Evolutionary conservation across 2,797 vertebrate species (phyloP).

Genomic region (Pantherophis vulpinus): DNA sequence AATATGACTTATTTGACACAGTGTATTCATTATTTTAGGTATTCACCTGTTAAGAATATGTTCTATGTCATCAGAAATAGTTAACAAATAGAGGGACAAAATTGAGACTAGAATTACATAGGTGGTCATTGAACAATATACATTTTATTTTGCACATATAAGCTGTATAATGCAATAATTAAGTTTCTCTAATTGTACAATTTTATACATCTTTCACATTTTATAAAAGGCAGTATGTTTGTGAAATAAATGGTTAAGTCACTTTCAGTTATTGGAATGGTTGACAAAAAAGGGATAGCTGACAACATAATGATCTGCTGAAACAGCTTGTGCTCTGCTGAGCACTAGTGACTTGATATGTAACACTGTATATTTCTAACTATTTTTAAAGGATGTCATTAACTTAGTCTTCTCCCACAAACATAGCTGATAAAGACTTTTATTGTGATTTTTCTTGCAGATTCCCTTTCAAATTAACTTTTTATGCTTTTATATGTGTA

Average conservation of each 20-base stretch:
- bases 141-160: neutral
- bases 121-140: neutral
- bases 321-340: slow-evolving; percentile 21
- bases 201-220: neutral
- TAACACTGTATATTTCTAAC: neutral
- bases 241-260: neutral
- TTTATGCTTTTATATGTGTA: neutral
- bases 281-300: neutral
- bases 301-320: slow-evolving; percentile 3
- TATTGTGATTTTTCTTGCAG: neutral
- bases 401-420: neutral
- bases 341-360: neutral
- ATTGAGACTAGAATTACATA: neutral
- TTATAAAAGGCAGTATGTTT: neutral
- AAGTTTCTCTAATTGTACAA: neutral
- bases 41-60: neutral
- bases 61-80: neutral
- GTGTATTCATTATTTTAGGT: neutral
- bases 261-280: neutral
- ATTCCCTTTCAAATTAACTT: neutral
- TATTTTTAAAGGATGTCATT: slow-evolving; percentile 14
- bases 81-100: neutral
- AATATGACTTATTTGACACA: neutral
- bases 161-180: neutral
- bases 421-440: neutral